Evolutionary conservation across 30 jellyfish, hydroid and myxozoan species (phyloP), one percentile per base, ranked within the genome.

Genomic region (Aurelia coerulea): DNA sequence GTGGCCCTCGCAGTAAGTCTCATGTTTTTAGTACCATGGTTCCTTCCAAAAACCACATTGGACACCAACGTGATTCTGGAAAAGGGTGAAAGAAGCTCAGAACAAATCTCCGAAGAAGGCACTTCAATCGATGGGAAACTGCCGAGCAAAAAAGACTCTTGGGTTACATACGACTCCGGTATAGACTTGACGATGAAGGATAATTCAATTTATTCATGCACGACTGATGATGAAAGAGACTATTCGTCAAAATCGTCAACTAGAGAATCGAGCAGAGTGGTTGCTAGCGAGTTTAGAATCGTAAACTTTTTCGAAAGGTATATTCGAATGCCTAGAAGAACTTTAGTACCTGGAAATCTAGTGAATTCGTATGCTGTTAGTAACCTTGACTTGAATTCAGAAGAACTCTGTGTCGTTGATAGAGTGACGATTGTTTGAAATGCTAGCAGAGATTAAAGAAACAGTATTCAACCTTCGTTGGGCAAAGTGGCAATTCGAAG

Each of bases 21-120:
- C 18, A 70, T 80, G 89, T 89, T 89, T 74, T 85, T 89, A 16
- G 67, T 89, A 53, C 97, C 97, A 9, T 80, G 92, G 97, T 79
- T 89, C 23, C 66, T 89, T 6, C 90, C 97, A 6, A 14, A 19
- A 29, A 42, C 19, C 31, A 68, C 76, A 17, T 35, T 5, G 33
- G 59, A 58, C 39, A 65, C 63, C 14, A 32, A 67, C 4, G 19
- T 81, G 17, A 2, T 68, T 14, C 81, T 19, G 51, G 74, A 66
- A 35, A 79, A 83, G 41, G 84, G 31, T 1, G 52, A 49, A 11
- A 29, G 18, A 32, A 32, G 5, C 14, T 60, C 76, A 5, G 52
- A 49, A 4, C 56, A 53, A 33, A 32, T 10, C 14, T 60, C 76
- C 19, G 52, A 74, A n/a, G 71, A 51, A 23, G 50, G 23, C 49